A percentile compares a stretch with the other conserved stretches of the same genome.
These are phyloP conservation scores for Mohoua ochrocephala DNA, from an alignment of 2,113 vertebrate species.

Conservation along the genomic window DNA sequence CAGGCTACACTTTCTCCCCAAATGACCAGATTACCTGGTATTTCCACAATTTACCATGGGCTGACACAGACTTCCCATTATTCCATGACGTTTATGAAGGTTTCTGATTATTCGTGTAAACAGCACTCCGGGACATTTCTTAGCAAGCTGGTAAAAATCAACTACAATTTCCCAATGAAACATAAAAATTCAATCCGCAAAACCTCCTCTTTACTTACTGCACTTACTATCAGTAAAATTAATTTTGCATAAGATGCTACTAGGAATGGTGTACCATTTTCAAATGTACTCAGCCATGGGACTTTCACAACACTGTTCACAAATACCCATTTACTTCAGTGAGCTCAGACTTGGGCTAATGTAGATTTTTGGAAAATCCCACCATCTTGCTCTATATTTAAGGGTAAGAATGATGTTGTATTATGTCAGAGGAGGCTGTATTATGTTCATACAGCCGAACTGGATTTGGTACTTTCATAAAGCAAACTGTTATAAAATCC, in stretches of 20 bases:
- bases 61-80: background rate
- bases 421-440: background rate
- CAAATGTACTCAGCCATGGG: background rate
- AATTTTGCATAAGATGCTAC: background rate
- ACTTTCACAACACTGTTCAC: background rate
- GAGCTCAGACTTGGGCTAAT: background rate
- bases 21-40: background rate
- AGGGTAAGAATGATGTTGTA: background rate
- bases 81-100: background rate
- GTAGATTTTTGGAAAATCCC: background rate
- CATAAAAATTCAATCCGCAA: background rate
- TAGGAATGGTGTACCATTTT: background rate
- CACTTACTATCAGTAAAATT: background rate
- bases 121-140: background rate
- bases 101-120: background rate
- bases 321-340: background rate
- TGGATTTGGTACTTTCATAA: background rate
- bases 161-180: background rate
- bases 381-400: background rate
- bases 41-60: background rate
- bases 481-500: background rate
- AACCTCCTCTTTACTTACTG: background rate
- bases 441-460: background rate
- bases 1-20: background rate
- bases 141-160: background rate